phyloP scores from a whole-genome alignment of 2,888 invertebrate genomes.

The Meta bourneti region DNA sequence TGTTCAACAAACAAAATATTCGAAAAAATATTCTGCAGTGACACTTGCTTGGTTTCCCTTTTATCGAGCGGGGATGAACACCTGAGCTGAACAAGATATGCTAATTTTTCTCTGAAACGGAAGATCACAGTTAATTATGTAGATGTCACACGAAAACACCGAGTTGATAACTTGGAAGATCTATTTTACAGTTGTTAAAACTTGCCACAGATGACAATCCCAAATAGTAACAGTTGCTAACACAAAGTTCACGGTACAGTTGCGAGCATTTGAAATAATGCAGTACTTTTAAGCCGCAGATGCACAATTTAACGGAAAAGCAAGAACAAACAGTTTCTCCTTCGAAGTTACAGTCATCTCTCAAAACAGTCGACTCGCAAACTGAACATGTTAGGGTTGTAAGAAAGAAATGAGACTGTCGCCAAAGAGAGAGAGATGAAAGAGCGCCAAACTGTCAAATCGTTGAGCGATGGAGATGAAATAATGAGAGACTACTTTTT shows the following conservation, averaged over 20 bases:
- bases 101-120: background rate
- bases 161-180: background rate
- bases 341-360: slow-evolving; percentile 43
- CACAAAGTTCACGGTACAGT: background rate
- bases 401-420: slow-evolving; percentile 6
- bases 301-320: slow-evolving; percentile 10
- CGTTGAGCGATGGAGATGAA: no score
- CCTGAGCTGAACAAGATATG: background rate
- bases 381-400: slow-evolving; percentile 53
- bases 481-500: no score
- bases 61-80: background rate
- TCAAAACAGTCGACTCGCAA: slow-evolving; percentile 58
- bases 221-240: background rate
- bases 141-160: background rate
- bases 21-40: background rate
- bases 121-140: background rate
- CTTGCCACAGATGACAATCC: background rate
- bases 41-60: background rate
- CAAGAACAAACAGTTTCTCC: slow-evolving; percentile 7
- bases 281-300: background rate
- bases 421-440: slow-evolving; percentile 20
- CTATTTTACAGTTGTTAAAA: background rate
- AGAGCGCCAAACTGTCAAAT: background rate
- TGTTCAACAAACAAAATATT: slow-evolving; percentile 16
- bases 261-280: no score